Evolutionary conservation across 2,888 invertebrate genomes (phyloP).

Genomic region (Brenthis daphne): DNA sequence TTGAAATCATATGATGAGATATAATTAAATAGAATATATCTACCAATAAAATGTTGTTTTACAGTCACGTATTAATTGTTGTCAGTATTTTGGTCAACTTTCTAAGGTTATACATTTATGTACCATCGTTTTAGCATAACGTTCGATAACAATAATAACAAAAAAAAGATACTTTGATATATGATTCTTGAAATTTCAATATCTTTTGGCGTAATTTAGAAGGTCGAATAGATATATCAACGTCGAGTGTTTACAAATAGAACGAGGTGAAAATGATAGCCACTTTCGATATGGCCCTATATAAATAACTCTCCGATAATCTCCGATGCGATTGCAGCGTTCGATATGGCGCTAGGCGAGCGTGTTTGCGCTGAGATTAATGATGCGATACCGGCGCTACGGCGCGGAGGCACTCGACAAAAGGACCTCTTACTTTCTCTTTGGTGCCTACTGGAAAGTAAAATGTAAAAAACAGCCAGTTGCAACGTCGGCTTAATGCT

Average conservation of each 20-base stretch:
- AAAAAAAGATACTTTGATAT: neutral
- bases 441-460: constrained; percentile 64
- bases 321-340: constrained; percentile 43
- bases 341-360: constrained; percentile 44
- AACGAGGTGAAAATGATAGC: constrained; percentile 38
- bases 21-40: no score
- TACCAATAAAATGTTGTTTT: no score
- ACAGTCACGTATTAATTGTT: no score
- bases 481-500: constrained; percentile 30
- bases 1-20: no score
- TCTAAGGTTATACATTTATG: no score
- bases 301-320: constrained; percentile 41
- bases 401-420: constrained; percentile 63
- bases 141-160: no score
- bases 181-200: constrained; percentile 23
- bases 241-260: constrained; percentile 35
- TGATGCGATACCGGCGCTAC: constrained; percentile 70
- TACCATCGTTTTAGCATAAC: no score
- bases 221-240: constrained; percentile 33
- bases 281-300: constrained; percentile 37
- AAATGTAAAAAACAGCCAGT: constrained; percentile 34
- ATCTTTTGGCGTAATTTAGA: constrained; percentile 24
- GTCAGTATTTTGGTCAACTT: no score
- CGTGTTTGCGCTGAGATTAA: constrained; percentile 75
- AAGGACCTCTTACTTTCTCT: constrained; percentile 75